Evolutionary conservation across 2,797 vertebrate species (phyloP).

Genomic region (Amblyopsis hoosieri): DNA sequence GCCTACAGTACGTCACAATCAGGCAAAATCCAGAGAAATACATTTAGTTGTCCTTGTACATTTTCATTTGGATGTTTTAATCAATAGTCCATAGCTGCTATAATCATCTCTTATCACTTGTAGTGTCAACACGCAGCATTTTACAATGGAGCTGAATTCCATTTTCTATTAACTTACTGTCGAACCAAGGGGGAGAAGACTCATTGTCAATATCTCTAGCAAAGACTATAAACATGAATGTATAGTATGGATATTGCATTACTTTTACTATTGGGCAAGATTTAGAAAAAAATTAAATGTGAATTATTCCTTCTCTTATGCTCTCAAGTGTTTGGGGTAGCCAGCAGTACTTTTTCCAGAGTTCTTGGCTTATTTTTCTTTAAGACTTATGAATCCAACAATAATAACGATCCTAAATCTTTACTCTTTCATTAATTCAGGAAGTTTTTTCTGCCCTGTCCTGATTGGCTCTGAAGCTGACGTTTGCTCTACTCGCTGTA

Average conservation of each 20-base stretch:
- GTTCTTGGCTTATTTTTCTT: neutral
- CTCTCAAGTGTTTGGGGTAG: slow-evolving; percentile 8
- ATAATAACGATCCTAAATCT: slow-evolving; percentile 1
- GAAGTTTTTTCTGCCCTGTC: neutral
- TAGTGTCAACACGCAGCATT: slow-evolving; percentile 42
- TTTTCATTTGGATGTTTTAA: slow-evolving; percentile 32
- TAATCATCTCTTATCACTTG: slow-evolving; percentile 53
- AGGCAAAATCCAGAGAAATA: slow-evolving; percentile 12
- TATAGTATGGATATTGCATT: slow-evolving; percentile 20
- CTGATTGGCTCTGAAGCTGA: slow-evolving; percentile 8
- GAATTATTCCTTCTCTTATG: slow-evolving; percentile 3
- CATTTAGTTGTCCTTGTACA: slow-evolving; percentile 17
- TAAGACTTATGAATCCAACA: neutral
- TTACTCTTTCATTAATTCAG: neutral
- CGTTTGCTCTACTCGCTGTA: slow-evolving; percentile 1
- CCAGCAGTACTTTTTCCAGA: no score
- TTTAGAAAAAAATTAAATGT: slow-evolving; percentile 19
- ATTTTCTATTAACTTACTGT: slow-evolving; percentile 41
- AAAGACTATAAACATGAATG: slow-evolving; percentile 26
- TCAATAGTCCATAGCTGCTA: slow-evolving; percentile 28
- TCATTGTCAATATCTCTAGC: slow-evolving; percentile 29
- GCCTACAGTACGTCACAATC: neutral
- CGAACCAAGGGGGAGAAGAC: slow-evolving; percentile 13
- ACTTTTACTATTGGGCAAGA: slow-evolving; percentile 9
- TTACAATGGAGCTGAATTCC: slow-evolving; percentile 44